These are phyloP conservation scores for Brachionus rotundiformis DNA, from an alignment of 1,140 invertebrate genomes.

Conservation along the genomic window DNA sequence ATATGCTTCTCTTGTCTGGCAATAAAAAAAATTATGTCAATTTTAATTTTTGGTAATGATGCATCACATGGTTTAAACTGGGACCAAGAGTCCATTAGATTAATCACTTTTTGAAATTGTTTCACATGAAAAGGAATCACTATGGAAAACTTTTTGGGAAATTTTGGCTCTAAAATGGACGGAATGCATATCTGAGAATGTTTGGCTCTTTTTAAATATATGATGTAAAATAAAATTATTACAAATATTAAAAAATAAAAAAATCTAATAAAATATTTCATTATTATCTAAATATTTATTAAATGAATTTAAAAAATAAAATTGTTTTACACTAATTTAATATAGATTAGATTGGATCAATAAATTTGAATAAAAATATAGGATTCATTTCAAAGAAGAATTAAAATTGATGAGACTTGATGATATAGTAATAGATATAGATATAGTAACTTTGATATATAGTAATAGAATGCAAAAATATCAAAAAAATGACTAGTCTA, in stretches of 20 bases:
- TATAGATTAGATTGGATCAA: too few species aligned
- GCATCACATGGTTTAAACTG: conserved; percentile 1
- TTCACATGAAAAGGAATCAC: conserved; percentile 29
- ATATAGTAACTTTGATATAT: too few species aligned
- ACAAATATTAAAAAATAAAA: neutral
- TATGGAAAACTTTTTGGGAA: neutral
- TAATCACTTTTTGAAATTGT: neutral
- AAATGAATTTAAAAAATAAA: too few species aligned
- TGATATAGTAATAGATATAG: too few species aligned
- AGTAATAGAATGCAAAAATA: too few species aligned
- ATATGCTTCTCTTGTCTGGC: neutral
- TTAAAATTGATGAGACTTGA: too few species aligned
- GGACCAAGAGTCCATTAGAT: neutral
- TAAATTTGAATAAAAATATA: too few species aligned
- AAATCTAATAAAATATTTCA: too few species aligned
- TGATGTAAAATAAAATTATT: neutral
- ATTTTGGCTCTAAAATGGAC: neutral
- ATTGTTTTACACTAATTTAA: too few species aligned
- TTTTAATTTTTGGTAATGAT: neutral
- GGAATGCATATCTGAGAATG: neutral
- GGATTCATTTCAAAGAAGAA: too few species aligned
- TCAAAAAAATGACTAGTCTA: neutral
- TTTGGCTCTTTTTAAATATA: neutral
- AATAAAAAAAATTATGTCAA: neutral
- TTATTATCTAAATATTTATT: too few species aligned